Evolutionary conservation across 2,113 vertebrate genomes (phyloP).

Genomic region (Nothoprocta pentlandii): DNA sequence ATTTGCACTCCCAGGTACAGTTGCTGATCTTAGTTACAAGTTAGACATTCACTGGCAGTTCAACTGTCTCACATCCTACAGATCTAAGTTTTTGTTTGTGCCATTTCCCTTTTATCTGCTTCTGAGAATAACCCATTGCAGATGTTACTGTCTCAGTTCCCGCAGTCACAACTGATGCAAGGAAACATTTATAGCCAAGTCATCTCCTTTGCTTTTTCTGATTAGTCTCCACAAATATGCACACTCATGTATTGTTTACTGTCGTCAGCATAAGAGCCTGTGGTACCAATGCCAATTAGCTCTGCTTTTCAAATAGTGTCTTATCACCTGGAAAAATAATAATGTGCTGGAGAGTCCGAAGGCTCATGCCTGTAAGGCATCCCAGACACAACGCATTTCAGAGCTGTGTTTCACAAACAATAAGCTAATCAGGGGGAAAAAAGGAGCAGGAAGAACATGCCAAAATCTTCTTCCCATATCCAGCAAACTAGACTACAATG

Average conservation of each 20-base stretch:
- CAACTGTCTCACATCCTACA: not conserved
- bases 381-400: accelerated
- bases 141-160: not conserved
- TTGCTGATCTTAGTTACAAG: not conserved
- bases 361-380: not conserved
- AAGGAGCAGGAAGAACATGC: not conserved
- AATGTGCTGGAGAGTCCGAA: not conserved
- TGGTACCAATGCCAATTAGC: not conserved
- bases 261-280: not conserved
- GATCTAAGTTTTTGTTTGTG: not conserved
- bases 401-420: not conserved
- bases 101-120: not conserved
- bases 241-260: not conserved
- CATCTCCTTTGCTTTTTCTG: not conserved
- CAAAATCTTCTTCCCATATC: not conserved
- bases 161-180: not conserved
- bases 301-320: not conserved
- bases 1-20: not conserved
- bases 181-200: not conserved
- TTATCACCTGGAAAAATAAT: not conserved
- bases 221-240: not conserved
- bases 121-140: not conserved
- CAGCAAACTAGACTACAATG: not conserved
- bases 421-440: not conserved
- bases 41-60: not conserved